phyloP scores from a whole-genome alignment of 2,797 vertebrate genomes.

The Mastacembelus armatus region DNA sequence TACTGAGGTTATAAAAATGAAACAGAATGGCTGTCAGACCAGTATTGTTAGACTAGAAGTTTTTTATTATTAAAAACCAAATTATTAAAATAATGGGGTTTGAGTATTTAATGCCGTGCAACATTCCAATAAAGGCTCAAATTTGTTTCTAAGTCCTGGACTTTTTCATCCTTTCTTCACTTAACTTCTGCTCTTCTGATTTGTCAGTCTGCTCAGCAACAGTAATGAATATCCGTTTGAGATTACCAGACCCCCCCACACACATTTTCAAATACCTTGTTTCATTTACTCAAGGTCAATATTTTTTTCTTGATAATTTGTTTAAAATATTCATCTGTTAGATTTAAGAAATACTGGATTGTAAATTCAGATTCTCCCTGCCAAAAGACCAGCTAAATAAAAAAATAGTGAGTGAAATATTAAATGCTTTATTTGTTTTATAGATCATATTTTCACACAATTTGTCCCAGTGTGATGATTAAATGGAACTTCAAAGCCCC shows the following conservation, averaged over 20 bases:
- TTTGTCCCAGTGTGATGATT: too few relatives aligned
- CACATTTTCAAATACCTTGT: too few relatives aligned
- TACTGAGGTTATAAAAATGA: slow-evolving; percentile 57
- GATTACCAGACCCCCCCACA: too few relatives aligned
- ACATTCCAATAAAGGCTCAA: slow-evolving; percentile 96
- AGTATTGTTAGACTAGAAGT: slow-evolving; percentile 89
- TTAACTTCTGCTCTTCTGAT: background rate
- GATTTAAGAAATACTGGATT: too few relatives aligned
- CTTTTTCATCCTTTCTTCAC: slow-evolving; percentile 53
- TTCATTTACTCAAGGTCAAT: too few relatives aligned
- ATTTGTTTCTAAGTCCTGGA: slow-evolving; percentile 88
- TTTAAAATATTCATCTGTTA: background rate
- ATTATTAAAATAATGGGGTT: slow-evolving; percentile 88
- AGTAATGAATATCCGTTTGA: too few relatives aligned
- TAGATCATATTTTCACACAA: too few relatives aligned
- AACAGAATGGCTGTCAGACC: slow-evolving; percentile 88
- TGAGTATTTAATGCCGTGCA: slow-evolving; percentile 93
- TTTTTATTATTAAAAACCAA: slow-evolving; percentile 88
- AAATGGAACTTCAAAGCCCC: too few relatives aligned
- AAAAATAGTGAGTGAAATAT: too few relatives aligned
- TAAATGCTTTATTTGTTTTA: too few relatives aligned
- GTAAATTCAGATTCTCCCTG: background rate
- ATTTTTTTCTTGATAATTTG: background rate
- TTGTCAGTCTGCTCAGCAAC: too few relatives aligned
- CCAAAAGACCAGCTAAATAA: too few relatives aligned